Base-by-base conservation (phyloP, 2,797 vertebrate species). In the Sebastes miniatus region DNA sequence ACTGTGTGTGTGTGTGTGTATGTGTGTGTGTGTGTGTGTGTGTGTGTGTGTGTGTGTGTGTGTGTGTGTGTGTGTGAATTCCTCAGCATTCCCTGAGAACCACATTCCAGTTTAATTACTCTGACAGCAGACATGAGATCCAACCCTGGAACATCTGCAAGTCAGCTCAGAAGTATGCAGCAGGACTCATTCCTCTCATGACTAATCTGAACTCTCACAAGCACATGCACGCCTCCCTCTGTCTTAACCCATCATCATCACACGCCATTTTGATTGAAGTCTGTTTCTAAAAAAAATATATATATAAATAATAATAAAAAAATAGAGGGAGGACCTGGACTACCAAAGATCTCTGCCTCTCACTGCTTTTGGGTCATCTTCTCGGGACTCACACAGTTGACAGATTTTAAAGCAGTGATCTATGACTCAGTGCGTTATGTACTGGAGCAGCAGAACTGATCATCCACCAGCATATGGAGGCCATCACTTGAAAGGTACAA, bases 21-120 rank as follows among this genome's bases (percentile, higher is more conserved):
- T 32, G 72, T 56, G 32, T 16, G 71, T 59, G 57, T 64, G 62
- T 29, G 29, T 29, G 31, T 31, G 31, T 11, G 10, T 34, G 34
- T 34, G 34, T 34, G 34, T 11, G 32, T 11, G 32, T 56, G 57
- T 68, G 66, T 68, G 66, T 8, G 29, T 31, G 31, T 31, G 31
- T 34, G 10, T 34, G 34, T 36, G 34, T 36, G 34, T 36, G 34
- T 12, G 34, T 59, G 58, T 68, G 66, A 69, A 71, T 81, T 56
- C 54, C 11, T 77, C 76, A 39, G 56, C 73, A 63, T 70, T 85
- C 58, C 76, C 56, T 71, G 62, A 81, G 69, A 16, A 64, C 83
- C 25, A 58, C 91, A 91, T 93, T 92, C 90, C 90, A 82, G 10
- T 73, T 54, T 25, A 77, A 90, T 85, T 24, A 76, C 65, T 68